A percentile compares a stretch with the other conserved stretches of the same genome.
These are phyloP conservation scores for Todus mexicanus DNA, from an alignment of 2,797 vertebrate species.

Conservation along the genomic window DNA sequence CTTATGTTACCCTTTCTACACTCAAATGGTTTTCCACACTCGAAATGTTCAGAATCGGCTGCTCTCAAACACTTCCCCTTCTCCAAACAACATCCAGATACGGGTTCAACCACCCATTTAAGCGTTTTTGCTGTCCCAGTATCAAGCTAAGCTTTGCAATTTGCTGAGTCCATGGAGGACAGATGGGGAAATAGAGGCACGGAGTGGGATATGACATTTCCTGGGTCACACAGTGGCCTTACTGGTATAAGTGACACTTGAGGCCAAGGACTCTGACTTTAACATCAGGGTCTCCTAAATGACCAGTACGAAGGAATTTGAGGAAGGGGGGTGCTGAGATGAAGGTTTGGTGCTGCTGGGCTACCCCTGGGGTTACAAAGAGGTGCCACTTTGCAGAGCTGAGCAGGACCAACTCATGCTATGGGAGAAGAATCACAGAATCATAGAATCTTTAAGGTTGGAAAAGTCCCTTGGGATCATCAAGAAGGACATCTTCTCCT, in stretches of 20 bases:
- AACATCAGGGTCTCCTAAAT: neutral
- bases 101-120: neutral
- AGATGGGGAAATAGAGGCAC: neutral
- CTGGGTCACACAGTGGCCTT: neutral
- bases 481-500: no score
- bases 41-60: neutral
- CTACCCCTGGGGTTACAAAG: neutral
- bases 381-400: neutral
- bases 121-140: neutral
- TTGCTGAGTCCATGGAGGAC: neutral
- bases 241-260: neutral
- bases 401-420: neutral
- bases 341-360: neutral
- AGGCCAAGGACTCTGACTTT: neutral
- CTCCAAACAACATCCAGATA: fast-evolving
- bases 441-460: no score
- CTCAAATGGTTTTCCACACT: neutral
- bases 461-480: no score
- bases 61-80: neutral
- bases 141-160: neutral
- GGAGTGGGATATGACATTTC: fast-evolving
- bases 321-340: neutral
- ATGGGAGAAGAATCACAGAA: neutral
- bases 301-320: fast-evolving
- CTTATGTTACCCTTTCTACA: neutral